Evolutionary conservation across 2,797 vertebrate genomes (phyloP).

Genomic region (Bradypodion pumilum): DNA sequence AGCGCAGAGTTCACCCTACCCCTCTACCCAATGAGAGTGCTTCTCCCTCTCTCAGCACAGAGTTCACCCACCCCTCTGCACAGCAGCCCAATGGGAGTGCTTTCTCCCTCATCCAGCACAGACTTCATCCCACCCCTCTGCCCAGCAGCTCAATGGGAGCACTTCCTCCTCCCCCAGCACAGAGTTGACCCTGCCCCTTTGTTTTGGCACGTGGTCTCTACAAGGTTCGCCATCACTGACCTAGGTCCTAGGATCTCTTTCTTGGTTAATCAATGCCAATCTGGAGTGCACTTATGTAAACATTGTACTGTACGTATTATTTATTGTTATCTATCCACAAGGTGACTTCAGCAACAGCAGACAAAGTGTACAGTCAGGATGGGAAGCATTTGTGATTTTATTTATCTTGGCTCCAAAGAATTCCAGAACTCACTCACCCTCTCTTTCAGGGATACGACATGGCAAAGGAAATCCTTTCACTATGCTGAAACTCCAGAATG

Average conservation of each 20-base stretch:
- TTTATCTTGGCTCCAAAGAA: background rate
- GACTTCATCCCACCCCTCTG: too few species aligned
- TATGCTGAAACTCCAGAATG: conserved; percentile 30
- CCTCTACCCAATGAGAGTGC: too few species aligned
- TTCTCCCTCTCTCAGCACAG: too few species aligned
- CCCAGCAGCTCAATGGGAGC: too few species aligned
- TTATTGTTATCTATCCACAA: background rate
- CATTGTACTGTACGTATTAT: background rate
- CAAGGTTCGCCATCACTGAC: too few species aligned
- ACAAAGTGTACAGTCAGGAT: background rate
- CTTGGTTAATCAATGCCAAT: background rate
- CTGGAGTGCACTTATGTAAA: background rate
- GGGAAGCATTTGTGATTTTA: background rate
- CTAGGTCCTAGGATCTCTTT: background rate
- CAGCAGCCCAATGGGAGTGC: too few species aligned
- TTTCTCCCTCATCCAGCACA: too few species aligned
- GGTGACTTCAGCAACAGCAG: background rate
- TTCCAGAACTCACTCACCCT: background rate
- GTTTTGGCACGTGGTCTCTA: too few species aligned
- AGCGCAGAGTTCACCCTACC: too few species aligned
- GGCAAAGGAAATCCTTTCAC: background rate
- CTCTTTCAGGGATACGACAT: background rate
- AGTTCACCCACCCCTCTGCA: too few species aligned
- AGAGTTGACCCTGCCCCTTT: too few species aligned
- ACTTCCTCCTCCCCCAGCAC: too few species aligned